Base-by-base conservation (phyloP, 2,888 invertebrate species). In the Lymantria monacha region DNA sequence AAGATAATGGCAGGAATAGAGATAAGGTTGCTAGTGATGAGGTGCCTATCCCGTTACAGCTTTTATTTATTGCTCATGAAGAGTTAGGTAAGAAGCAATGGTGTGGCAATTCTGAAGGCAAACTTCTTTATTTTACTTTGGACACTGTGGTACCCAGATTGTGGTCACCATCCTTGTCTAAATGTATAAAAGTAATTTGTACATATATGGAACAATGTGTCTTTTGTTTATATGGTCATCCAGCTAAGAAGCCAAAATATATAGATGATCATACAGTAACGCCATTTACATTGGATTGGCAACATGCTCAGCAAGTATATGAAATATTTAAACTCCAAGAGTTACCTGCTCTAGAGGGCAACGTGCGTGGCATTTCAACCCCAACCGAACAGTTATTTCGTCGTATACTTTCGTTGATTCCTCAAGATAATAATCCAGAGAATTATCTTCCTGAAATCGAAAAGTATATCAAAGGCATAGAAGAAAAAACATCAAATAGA, bases 221-320 rank as follows among this genome's bases (percentile, higher is more conserved):
- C 53, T 97, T 94, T 80, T 98, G 98, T 79, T 87, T 98, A 1
- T 98, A 96, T 79, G 95, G 95, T 0, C 96, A 96, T 85, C 96
- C 96, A 0, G 94, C 93, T 52, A 95, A 94, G 73, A 95, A 94
- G 70, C 93, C 65, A 52, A 87, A 92, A 63, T 84, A 95, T 79
- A 83, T 97, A 14, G 92, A 93, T 44, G 97, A 97, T 67, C 98
- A 98, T 75, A 95, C 95, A 70, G 95, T 94, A 0, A 92, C 92
- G 31, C 93, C 94, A 45, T 10, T 9, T 33, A 91, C 93, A 9
- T 81, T 97, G 53, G 94, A 94, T 10, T 96, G 96, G 96, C 92
- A 93, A 51, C 92, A 94, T 60, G 95, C 95, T 0, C 94, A 95
- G 67, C 94, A 95, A 72, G 76, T 96, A 11, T 96, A 96, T 74